These are phyloP conservation scores for Acanthurus leucopareius DNA, from an alignment of 2,797 vertebrate species.

Conservation along the genomic window DNA sequence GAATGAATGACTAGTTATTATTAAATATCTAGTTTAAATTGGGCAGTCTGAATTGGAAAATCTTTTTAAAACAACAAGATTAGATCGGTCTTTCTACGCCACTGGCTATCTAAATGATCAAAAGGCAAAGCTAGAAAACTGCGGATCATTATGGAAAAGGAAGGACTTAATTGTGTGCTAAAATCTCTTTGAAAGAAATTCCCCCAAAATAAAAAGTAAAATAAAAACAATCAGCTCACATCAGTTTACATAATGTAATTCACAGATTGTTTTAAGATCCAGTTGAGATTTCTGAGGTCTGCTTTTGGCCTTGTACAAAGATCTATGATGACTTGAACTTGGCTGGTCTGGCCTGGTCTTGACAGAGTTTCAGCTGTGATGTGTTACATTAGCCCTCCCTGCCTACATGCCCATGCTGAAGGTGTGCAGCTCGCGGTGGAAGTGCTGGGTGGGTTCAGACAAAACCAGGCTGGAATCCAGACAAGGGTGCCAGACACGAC, in stretches of 20 bases:
- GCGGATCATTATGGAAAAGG: conserved; percentile 14
- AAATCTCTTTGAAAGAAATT: conserved; percentile 53
- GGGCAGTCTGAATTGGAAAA: conserved; percentile 5
- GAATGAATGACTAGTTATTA: conserved; percentile 9
- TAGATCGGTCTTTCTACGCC: conserved; percentile 19
- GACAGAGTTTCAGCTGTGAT: conserved; percentile 47
- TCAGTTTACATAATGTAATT: conserved; percentile 41
- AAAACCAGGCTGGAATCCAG: conserved; percentile 94
- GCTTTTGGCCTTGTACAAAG: conserved; percentile 16
- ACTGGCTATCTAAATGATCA: conserved; percentile 23
- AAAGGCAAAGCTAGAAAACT: conserved; percentile 21
- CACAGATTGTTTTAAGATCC: conserved; percentile 32
- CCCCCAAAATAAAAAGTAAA: conserved; percentile 57
- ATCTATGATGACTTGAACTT: conserved; percentile 19
- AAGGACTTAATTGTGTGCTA: conserved; percentile 40
- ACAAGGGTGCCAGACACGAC: conserved; percentile 94
- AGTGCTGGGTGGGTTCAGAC: conserved; percentile 96
- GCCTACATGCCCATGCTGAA: conserved; percentile 97
- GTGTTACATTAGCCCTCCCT: conserved; percentile 22
- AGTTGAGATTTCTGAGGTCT: conserved; percentile 42
- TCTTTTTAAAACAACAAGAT: conserved; percentile 17
- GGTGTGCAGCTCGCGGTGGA: conserved; percentile 96
- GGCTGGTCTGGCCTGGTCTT: conserved; percentile 66
- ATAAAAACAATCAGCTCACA: conserved; percentile 55
- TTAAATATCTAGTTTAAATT: conserved; percentile 24